These are phyloP conservation scores for Dermolepida albohirtum DNA, from an alignment of 2,888 invertebrate species.

Conservation along the genomic window DNA sequence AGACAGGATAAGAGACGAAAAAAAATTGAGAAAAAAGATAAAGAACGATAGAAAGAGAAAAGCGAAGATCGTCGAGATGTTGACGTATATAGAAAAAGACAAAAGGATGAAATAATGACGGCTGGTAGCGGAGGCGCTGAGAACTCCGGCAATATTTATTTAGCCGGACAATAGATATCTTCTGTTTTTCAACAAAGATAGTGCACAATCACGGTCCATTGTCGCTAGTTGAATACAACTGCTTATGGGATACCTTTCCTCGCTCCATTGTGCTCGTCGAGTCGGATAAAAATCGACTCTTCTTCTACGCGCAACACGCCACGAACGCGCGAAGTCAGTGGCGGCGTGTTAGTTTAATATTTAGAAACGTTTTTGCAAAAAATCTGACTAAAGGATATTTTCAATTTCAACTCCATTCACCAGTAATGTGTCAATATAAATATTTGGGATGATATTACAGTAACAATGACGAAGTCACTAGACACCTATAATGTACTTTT, in stretches of 20 bases:
- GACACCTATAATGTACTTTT: no score
- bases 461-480: no score
- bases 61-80: conserved; percentile 18
- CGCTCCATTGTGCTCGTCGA: conserved; percentile 46
- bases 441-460: no score
- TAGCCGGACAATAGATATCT: conserved; percentile 60
- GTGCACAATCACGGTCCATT: conserved; percentile 61
- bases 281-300: conserved; percentile 51
- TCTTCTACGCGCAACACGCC: conserved; percentile 29
- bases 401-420: no score
- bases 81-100: conserved; percentile 37
- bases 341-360: neutral
- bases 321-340: conserved; percentile 8
- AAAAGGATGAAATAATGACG: conserved; percentile 46
- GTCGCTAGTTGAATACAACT: conserved; percentile 57
- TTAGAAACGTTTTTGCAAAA: neutral
- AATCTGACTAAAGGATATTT: neutral
- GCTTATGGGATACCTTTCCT: conserved; percentile 49
- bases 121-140: conserved; percentile 45
- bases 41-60: conserved; percentile 9
- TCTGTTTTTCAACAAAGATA: conserved; percentile 60
- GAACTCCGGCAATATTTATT: conserved; percentile 58
- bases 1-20: conserved; percentile 15
- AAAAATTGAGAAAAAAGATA: conserved; percentile 15
- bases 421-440: no score